Conservation (phyloP, 2,888 invertebrate species). For the Cetonia aurata region DNA sequence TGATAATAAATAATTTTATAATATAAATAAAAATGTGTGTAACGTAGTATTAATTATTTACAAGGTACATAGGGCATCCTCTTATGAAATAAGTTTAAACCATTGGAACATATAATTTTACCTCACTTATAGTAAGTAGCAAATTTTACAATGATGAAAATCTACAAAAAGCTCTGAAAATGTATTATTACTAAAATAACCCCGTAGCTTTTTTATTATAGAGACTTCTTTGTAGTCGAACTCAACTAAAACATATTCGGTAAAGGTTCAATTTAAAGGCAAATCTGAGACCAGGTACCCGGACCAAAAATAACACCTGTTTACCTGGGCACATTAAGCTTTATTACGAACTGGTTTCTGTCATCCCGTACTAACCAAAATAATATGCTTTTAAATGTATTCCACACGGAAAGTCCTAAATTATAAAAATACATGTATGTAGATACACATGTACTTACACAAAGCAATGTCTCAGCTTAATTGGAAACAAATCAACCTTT, state of each 20-base stretch:
- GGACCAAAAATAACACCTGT: conserved; percentile 43
- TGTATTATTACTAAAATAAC: conserved; percentile 13
- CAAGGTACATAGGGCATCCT: too few species aligned
- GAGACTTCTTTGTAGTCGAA: conserved; percentile 2
- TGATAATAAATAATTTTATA: too few species aligned
- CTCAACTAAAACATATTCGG: background rate
- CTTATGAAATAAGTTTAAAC: too few species aligned
- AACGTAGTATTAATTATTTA: too few species aligned
- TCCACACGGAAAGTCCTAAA: conserved; percentile 2
- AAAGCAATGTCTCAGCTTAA: too few species aligned
- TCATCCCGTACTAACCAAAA: conserved; percentile 25
- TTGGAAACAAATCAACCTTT: too few species aligned
- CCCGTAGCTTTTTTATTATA: background rate
- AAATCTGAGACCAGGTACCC: conserved; percentile 31
- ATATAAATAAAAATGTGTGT: too few species aligned
- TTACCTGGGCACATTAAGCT: conserved; percentile 42
- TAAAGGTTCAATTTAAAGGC: conserved; percentile 17
- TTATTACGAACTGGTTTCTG: conserved; percentile 33
- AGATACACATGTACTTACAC: too few species aligned
- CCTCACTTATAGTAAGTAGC: conserved; percentile 24
- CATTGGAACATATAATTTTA: background rate
- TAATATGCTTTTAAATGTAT: conserved; percentile 13
- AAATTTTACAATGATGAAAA: conserved; percentile 3
- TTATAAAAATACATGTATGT: conserved; percentile 21
- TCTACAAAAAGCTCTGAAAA: conserved; percentile 1